phyloP scores from a whole-genome alignment of 2,113 vertebrate genomes.

The Sander vitreus region DNA sequence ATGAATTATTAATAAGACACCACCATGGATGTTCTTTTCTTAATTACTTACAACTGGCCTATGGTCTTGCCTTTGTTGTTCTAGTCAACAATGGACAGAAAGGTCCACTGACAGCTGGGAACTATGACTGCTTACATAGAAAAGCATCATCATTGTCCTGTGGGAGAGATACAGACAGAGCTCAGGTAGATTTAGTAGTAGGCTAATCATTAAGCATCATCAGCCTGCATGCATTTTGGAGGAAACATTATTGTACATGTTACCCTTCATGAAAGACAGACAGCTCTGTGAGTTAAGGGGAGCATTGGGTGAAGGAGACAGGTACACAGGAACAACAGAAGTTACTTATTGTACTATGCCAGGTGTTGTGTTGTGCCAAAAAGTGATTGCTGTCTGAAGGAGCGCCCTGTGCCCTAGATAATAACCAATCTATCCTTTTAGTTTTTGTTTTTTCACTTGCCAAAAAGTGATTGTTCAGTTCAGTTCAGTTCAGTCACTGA shows the following conservation, averaged over 20 bases:
- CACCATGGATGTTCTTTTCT: background rate
- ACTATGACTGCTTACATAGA: too few relatives aligned
- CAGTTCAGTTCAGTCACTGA: too few relatives aligned
- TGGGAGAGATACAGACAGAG: background rate
- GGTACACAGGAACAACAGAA: background rate
- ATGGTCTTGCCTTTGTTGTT: constrained; percentile 42
- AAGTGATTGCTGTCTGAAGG: too few relatives aligned
- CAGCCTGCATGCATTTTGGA: background rate
- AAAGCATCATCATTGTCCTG: constrained; percentile 14
- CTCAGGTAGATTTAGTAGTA: background rate
- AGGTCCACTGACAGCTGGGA: too few relatives aligned
- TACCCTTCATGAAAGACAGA: background rate
- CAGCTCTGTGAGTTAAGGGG: background rate
- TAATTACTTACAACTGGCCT: constrained; percentile 4
- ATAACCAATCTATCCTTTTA: too few relatives aligned
- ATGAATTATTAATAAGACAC: background rate
- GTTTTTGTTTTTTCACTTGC: too few relatives aligned
- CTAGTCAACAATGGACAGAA: too few relatives aligned
- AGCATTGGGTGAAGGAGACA: background rate
- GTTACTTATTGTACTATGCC: background rate
- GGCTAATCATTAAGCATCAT: background rate
- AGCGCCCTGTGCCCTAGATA: too few relatives aligned
- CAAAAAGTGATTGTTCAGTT: too few relatives aligned
- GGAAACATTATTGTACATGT: background rate
- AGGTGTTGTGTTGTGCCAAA: too few relatives aligned